Evolutionary conservation across 1,140 invertebrate species (phyloP).

Genomic region (Latrodectus geometricus): DNA sequence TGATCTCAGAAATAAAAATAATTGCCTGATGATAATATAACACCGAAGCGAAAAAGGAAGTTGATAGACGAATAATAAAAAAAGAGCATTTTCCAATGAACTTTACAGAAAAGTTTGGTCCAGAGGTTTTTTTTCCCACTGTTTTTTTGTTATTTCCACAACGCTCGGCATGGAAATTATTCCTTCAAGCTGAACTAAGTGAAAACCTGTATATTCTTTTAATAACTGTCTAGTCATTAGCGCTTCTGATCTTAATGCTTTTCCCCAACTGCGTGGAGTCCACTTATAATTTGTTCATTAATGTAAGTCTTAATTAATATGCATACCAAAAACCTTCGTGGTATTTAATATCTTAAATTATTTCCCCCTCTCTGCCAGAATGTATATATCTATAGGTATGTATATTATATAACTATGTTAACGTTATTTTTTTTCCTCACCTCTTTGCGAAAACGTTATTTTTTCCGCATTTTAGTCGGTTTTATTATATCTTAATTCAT

Average conservation of each 20-base stretch:
- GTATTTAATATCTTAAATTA: slow-evolving; percentile 62
- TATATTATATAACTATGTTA: slow-evolving; percentile 49
- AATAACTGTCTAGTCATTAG: slow-evolving; percentile 59
- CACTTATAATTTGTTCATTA: slow-evolving; percentile 56
- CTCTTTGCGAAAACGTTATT: slow-evolving; percentile 23
- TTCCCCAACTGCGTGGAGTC: background rate
- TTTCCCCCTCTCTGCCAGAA: slow-evolving; percentile 5
- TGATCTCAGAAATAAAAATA: slow-evolving; percentile 47
- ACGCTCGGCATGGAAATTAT: slow-evolving; percentile 51
- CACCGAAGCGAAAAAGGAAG: slow-evolving; percentile 7
- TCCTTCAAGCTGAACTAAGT: slow-evolving; percentile 53
- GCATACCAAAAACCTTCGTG: slow-evolving; percentile 49
- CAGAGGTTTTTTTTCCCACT: background rate
- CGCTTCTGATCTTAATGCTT: slow-evolving; percentile 41
- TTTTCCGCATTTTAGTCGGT: slow-evolving; percentile 32
- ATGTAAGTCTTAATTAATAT: slow-evolving; percentile 60
- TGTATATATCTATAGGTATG: slow-evolving; percentile 38
- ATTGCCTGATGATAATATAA: slow-evolving; percentile 56
- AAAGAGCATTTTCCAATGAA: slow-evolving; percentile 51
- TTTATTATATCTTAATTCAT: slow-evolving; percentile 62
- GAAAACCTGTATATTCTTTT: slow-evolving; percentile 61
- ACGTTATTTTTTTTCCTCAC: slow-evolving; percentile 22
- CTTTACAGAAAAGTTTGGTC: slow-evolving; percentile 55
- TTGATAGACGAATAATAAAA: background rate
- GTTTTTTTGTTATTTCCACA: slow-evolving; percentile 26